These are phyloP conservation scores for Abrostola tripartita DNA, from an alignment of 2,888 invertebrate genomes.

Conservation along the genomic window DNA sequence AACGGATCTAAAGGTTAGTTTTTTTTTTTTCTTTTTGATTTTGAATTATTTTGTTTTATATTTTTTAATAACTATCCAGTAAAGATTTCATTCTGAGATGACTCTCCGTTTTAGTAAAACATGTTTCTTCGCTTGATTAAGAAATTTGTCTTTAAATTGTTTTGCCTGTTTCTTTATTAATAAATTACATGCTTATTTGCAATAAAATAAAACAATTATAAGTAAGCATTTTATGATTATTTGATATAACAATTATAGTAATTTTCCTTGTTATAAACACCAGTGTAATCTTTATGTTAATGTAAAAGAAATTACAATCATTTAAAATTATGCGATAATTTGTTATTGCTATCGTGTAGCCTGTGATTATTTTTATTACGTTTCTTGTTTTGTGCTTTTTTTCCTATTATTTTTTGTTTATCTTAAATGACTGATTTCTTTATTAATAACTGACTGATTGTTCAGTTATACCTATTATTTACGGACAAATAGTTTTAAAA, in stretches of 20 bases:
- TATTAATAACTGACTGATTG: no score
- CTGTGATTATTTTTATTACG: not conserved
- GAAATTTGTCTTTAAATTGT: no score
- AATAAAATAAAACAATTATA: slow-evolving; percentile 23
- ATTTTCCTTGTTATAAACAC: slow-evolving; percentile 20
- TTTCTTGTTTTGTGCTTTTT: not conserved
- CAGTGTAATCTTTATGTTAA: slow-evolving; percentile 10
- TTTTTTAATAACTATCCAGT: not conserved
- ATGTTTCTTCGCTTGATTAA: no score
- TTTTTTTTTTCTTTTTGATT: not conserved
- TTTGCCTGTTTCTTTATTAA: not conserved
- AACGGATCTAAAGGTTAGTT: slow-evolving; percentile 47
- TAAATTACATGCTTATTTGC: not conserved
- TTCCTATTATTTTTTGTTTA: no score
- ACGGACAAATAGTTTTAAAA: not conserved
- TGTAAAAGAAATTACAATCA: slow-evolving; percentile 13
- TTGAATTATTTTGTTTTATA: not conserved
- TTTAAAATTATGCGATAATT: slow-evolving; percentile 22
- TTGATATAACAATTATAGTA: slow-evolving; percentile 12
- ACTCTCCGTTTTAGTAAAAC: no score
- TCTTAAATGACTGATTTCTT: no score
- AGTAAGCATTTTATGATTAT: slow-evolving; percentile 23
- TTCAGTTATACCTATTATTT: no score
- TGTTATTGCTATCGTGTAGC: slow-evolving; percentile 10
- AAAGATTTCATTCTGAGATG: no score